Base-by-base conservation (phyloP, 1,140 invertebrate species). In the Drosophila triauraria region DNA sequence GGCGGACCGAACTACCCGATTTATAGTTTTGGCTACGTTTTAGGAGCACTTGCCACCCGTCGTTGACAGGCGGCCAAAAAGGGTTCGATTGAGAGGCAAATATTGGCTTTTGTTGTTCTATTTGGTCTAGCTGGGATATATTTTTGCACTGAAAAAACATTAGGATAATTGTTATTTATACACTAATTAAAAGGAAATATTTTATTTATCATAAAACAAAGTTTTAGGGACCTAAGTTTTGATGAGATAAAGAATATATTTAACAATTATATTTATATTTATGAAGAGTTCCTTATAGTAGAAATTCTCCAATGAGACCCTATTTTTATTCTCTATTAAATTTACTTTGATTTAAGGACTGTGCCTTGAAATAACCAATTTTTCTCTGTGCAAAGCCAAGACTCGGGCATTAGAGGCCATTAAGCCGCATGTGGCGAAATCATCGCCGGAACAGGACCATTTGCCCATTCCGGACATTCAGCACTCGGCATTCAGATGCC, bases 391-490 rank as follows among this genome's bases (percentile, higher is more conserved):
- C 40, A 47, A 17, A 63, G 20, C 13, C 30, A 9, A 25, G 47
- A 32, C 46, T 60, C 25, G 8, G 32, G 35, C 20, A 40, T 74
- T 72, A 50, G 38, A 13, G 38, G 59, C 62, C 71, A 81, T 80
- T 82, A 87, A 76, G 67, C 76, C 71, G 71, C 83, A 82, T 82
- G 79, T 78, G 79, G 60, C 62, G 32, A 71, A 86, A 82, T 79
- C 79, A 82, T 86, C 42, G 57, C 57, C 54, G 53, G 67, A 72
- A 72, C 53, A 30, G 40, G 17, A 35, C 54, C 70, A 71, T 50
- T 60, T 38, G 25, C 67, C 57, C 63, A 70, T 46, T 43, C 40
- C 35, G 9, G 35, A 42, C 57, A 67, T 57, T 54, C 42, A 60
- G 17, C 32, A 54, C 15, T 54, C 51, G 54, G 47, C 38, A 54